phyloP scores from a whole-genome alignment of 1,140 invertebrate species.

The Yoshiicerus persimilis region DNA sequence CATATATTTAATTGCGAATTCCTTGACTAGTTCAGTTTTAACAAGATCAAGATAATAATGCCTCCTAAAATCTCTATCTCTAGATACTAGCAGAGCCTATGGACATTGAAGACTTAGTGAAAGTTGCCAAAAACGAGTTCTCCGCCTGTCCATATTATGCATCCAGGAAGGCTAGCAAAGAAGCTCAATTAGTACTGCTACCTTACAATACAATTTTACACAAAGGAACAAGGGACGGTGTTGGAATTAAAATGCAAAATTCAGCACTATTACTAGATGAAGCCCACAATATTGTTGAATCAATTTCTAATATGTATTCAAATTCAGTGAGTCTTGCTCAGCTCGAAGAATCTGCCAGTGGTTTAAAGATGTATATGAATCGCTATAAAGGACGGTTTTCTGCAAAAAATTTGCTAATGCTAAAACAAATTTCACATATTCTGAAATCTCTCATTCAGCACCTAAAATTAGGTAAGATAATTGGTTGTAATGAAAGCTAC shows the following conservation, averaged over 20 bases:
- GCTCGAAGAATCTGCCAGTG: conserved; percentile 30
- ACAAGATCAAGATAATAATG: not conserved
- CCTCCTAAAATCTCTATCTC: not conserved
- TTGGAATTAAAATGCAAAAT: conserved; percentile 78
- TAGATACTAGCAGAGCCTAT: conserved; percentile 69
- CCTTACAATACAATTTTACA: conserved; percentile 89
- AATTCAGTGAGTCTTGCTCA: conserved; percentile 21
- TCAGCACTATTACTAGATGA: conserved; percentile 94
- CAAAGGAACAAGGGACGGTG: conserved; percentile 76
- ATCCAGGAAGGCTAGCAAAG: conserved; percentile 71
- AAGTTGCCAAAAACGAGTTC: conserved; percentile 62
- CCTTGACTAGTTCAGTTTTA: not conserved
- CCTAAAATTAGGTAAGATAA: conserved; percentile 59
- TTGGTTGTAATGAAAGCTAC: no score
- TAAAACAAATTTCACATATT: conserved; percentile 85
- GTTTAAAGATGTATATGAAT: conserved; percentile 65
- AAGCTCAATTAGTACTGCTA: conserved; percentile 73
- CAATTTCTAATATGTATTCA: conserved; percentile 78
- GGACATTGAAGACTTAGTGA: conserved; percentile 87
- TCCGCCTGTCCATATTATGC: conserved; percentile 91
- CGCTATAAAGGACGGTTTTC: conserved; percentile 74
- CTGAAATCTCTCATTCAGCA: conserved; percentile 72
- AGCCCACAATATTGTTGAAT: conserved; percentile 93
- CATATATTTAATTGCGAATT: no score
- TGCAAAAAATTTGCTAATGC: conserved; percentile 76